These are phyloP conservation scores for Cyphomyrus discorhynchus DNA, from an alignment of 2,113 vertebrate species.

Conservation along the genomic window DNA sequence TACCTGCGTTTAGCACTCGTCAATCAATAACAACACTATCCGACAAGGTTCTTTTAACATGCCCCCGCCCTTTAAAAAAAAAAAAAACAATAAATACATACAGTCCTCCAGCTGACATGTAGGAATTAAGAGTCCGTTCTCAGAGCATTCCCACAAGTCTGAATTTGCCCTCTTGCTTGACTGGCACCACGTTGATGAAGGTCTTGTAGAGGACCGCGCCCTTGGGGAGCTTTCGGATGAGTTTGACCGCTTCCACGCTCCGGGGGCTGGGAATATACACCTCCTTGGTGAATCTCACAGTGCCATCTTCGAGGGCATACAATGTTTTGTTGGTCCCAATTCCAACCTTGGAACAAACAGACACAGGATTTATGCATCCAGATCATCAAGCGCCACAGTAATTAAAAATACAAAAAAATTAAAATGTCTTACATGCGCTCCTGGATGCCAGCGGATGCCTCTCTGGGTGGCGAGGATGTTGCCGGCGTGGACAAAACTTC, in stretches of 20 bases:
- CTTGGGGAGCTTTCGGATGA: constrained; percentile 72
- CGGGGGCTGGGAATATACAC: constrained; percentile 74
- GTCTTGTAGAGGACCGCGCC: constrained; percentile 89
- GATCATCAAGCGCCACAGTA: neutral
- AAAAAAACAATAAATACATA: neutral
- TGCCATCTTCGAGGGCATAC: constrained; percentile 83
- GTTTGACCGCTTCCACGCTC: constrained; percentile 49
- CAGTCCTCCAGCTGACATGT: neutral
- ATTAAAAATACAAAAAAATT: neutral
- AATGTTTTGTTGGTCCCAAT: constrained; percentile 80
- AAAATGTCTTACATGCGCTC: constrained; percentile 73
- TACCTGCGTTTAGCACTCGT: neutral
- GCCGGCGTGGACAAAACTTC: constrained; percentile 79
- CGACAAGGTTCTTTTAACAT: neutral
- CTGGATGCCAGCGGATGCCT: constrained; percentile 82
- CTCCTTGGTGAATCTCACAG: constrained; percentile 84
- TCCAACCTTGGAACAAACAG: constrained; percentile 66
- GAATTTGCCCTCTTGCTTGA: constrained; percentile 73
- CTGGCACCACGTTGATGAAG: constrained; percentile 78
- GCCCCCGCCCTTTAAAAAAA: neutral
- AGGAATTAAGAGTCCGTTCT: constrained; percentile 29
- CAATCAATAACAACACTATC: neutral
- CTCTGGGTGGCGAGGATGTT: constrained; percentile 87
- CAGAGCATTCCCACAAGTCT: constrained; percentile 78
- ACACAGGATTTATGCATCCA: neutral